Percentiles rank a stretch among this genome's conserved stretches.
Conservation (phyloP, 1,140 invertebrate genomes). For the Bombus huntii region DNA sequence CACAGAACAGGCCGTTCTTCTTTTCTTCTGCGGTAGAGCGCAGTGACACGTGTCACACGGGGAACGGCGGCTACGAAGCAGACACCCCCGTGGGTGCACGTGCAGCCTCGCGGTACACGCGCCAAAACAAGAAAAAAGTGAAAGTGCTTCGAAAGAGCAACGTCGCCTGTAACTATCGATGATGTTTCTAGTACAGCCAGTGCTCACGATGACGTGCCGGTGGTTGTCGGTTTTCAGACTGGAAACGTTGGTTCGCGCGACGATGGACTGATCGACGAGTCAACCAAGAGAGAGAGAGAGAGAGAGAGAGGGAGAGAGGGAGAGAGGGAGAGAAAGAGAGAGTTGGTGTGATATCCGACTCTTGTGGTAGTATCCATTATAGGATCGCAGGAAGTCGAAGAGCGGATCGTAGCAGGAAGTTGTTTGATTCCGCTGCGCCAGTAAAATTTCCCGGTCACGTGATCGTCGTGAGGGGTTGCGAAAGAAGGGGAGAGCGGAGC, state of each 20-base stretch:
- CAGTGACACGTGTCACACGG: constrained; percentile 53
- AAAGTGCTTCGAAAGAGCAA: constrained; percentile 35
- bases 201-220: background rate
- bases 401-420: constrained; percentile 9
- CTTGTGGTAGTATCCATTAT: background rate
- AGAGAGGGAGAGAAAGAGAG: background rate
- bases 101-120: constrained; percentile 40
- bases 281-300: background rate
- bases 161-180: background rate
- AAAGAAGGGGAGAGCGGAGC: constrained; percentile 42
- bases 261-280: background rate
- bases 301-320: background rate
- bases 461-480: constrained; percentile 31
- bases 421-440: constrained; percentile 57
- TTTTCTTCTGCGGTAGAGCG: background rate
- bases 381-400: background rate
- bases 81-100: constrained; percentile 18
- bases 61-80: background rate
- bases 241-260: background rate
- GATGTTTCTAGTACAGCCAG: background rate
- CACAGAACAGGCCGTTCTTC: background rate
- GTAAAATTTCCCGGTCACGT: constrained; percentile 63
- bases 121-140: constrained; percentile 54
- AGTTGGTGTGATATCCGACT: background rate
- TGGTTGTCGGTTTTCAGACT: background rate